Evolutionary conservation across 1,140 invertebrate genomes (phyloP).

Genomic region (Aphidius gifuensis): DNA sequence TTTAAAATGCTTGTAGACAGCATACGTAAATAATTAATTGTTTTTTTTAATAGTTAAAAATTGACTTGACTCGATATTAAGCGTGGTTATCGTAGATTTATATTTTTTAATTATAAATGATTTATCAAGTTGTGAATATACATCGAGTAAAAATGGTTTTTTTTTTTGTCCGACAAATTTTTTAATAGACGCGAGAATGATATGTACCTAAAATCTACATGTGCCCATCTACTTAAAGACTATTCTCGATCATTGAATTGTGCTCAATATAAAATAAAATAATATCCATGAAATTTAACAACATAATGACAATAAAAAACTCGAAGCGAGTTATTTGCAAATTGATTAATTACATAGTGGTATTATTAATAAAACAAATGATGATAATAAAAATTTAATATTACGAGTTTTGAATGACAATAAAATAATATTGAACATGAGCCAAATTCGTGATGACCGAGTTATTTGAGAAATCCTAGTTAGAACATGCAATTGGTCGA

Average conservation of each 20-base stretch:
- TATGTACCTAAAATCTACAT: conserved; percentile 13
- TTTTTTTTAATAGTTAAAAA: background rate
- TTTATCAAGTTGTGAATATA: conserved; percentile 11
- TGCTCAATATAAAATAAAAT: conserved; percentile 3
- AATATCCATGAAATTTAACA: no score
- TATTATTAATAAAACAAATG: no score
- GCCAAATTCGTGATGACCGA: conserved; percentile 5
- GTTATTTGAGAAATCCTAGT: conserved; percentile 27
- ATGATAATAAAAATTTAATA: no score
- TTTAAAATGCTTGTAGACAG: no score
- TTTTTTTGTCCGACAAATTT: conserved; percentile 6
- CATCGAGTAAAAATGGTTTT: background rate
- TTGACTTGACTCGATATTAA: conserved; percentile 16
- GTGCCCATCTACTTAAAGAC: conserved; percentile 14
- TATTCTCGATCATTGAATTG: background rate
- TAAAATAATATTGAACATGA: background rate
- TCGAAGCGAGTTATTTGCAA: no score
- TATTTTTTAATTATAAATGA: conserved; percentile 5
- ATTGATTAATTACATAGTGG: no score
- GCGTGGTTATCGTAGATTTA: conserved; percentile 6
- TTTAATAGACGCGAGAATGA: conserved; percentile 5
- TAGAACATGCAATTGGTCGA: conserved; percentile 47
- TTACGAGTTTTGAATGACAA: no score
- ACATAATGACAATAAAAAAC: no score
- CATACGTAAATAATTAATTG: no score